Base-by-base conservation (phyloP, 2,888 invertebrate genomes). In the Callyntrura guangdongensis region DNA sequence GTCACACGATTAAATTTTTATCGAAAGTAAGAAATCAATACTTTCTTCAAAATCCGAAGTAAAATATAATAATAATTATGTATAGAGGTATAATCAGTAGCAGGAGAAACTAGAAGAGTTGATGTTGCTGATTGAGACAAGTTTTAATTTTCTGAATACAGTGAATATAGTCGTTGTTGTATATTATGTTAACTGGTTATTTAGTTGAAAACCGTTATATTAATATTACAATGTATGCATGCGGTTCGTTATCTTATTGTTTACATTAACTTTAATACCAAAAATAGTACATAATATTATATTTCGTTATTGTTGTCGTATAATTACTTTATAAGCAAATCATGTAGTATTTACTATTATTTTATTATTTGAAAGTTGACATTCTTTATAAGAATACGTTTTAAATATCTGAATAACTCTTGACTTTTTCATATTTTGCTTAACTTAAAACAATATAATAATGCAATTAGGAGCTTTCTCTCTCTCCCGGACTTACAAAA, bases 201-300 rank as follows among this genome's bases (percentile, higher is more conserved):
- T 36, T 2, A 36, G 36, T 4, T 36, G 6, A 36, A 36, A 36
- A 36, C 36, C 6, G 36, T 36, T 36, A 36, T 36, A 36, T 59
- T 17, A 17, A 56, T 56, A 56, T 2, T 59, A 17, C 8, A 59
- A 59, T 17, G 59, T 59, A 59, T 59, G 17, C n/a, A 17, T 53
- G 53, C 53, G 53, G n/a, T 36, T 53, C 53, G 59, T 59, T 20
- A 59, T n/a, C 2, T 4, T 36, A 36, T 17, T 14, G 17, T 59
- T 59, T 0, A n/a, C n/a, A 22, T 64, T 64, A 64, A 9, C 1
- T 25, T 3, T 72, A 72, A 47, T 72, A 45, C 45, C 36, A 72
- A 72, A 72, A 72, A 72, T 72, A 72, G 61, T 64, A 64, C 25
- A 53, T 53, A 53, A 59, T 59, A 59, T 17, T n/a, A 59, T 59